These are phyloP conservation scores for Centroberyx gerrardi DNA, from an alignment of 2,797 vertebrate species.

Conservation along the genomic window DNA sequence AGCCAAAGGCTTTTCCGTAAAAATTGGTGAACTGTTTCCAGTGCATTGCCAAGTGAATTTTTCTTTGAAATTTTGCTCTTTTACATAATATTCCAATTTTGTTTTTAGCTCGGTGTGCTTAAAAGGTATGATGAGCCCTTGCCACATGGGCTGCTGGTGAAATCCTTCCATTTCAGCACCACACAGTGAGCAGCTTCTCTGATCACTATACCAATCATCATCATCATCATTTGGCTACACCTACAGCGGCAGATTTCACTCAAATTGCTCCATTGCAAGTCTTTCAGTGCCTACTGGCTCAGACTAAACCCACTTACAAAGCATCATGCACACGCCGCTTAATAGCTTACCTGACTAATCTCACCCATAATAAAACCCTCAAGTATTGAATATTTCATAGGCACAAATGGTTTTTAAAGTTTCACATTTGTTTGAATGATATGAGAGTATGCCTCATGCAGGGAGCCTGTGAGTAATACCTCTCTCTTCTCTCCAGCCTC, in stretches of 20 bases:
- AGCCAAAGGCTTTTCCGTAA: no score
- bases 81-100: no score
- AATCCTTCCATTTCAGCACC: background rate
- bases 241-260: background rate
- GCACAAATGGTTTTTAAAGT: conserved; percentile 3
- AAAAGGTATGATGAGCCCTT: background rate
- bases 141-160: background rate
- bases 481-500: background rate
- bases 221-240: background rate
- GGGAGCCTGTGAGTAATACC: background rate
- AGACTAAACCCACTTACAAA: conserved; percentile 4
- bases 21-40: no score
- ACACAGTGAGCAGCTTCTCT: background rate
- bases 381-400: conserved; percentile 12
- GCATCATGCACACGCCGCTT: background rate
- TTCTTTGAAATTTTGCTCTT: no score
- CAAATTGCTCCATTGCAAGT: background rate
- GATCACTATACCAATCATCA: background rate
- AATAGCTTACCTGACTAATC: conserved; percentile 16
- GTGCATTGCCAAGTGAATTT: no score
- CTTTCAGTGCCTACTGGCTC: background rate
- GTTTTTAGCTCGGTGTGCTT: no score
- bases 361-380: background rate
- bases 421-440: conserved; percentile 2
- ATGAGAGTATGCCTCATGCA: background rate